phyloP scores from a whole-genome alignment of 2,888 invertebrate genomes.

The Morpho achilles region DNA sequence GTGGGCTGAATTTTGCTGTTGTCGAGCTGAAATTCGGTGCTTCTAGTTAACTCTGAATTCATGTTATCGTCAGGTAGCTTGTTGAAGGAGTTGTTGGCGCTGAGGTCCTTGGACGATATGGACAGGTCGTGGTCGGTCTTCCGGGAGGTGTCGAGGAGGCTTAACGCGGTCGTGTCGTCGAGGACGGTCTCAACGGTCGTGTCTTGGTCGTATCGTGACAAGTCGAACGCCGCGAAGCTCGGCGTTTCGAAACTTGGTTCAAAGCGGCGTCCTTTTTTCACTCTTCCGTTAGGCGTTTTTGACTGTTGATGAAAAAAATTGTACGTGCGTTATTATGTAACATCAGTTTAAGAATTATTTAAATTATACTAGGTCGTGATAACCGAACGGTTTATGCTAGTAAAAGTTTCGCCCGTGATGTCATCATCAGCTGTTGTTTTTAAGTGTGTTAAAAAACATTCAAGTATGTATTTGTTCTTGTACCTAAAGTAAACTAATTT shows the following conservation, averaged over 20 bases:
- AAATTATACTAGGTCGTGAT: too few relatives aligned
- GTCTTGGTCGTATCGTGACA: conserved; percentile 54
- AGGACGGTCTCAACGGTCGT: conserved; percentile 52
- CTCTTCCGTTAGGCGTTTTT: conserved; percentile 63
- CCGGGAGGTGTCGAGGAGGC: conserved; percentile 56
- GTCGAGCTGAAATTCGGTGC: conserved; percentile 46
- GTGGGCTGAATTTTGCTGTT: conserved; percentile 66
- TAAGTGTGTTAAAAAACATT: too few relatives aligned
- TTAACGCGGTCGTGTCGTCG: conserved; percentile 38
- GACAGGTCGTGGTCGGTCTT: conserved; percentile 38
- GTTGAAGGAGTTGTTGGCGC: conserved; percentile 43
- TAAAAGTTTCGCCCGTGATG: too few relatives aligned
- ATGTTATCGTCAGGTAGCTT: conserved; percentile 72
- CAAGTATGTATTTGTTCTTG: too few relatives aligned
- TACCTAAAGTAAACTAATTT: too few relatives aligned
- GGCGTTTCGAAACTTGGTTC: conserved; percentile 34
- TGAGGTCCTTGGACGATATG: conserved; percentile 29
- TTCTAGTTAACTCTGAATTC: conserved; percentile 62
- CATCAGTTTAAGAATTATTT: too few relatives aligned
- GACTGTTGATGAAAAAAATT: conserved; percentile 35
- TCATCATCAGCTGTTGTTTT: too few relatives aligned
- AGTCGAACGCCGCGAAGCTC: conserved; percentile 46
- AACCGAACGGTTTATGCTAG: too few relatives aligned
- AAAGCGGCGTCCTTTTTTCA: conserved; percentile 46
- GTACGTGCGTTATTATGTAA: too few relatives aligned